Base-by-base conservation (phyloP, 2,888 invertebrate species). In the Calliphora vomitoria region DNA sequence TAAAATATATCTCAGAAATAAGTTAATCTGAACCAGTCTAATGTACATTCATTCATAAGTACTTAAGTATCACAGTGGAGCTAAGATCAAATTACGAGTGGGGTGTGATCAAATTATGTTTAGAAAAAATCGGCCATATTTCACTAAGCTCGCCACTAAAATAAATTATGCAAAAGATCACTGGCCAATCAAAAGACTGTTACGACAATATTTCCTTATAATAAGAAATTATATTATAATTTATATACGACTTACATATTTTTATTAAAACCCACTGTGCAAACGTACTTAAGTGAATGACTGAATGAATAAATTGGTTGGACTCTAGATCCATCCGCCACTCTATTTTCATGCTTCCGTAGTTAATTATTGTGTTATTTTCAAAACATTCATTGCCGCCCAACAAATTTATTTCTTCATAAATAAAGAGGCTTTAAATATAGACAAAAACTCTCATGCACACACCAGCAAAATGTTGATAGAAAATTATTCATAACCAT, bases 331-430 rank as follows among this genome's bases (percentile, higher is more conserved):
- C 44, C 44, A 71, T 71, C 71, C 66, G 71, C 60, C 25, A 76
- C 44, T 76, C 55, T 74, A n/a, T 5, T 78, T 82, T 78, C 50
- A 82, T 78, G 81, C 66, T 85, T 85, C 68, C 74, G 31, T 75
- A 64, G 68, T 79, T 82, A 79, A 85, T 79, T 85, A 82, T 79
- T 75, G 18, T 69, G 38, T 83, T 76, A 50, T 79, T 76, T 74
- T 78, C 13, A 50, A 80, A 79, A 72, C 44, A 81, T 87, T 81
- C 68, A 84, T 15, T 62, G 72, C 72, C 81, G 66, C 72, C 60
- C 81, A 68, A 53, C 68, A 82, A 72, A 50, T 71, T 66, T 4
- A 20, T 55, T 58, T 64, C 0, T 64, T 72, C 55, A 53, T 13
- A 55, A 31, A 35, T 11, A 41, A 13, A 44, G 6, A 72, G 47